Evolutionary conservation across 2,888 invertebrate genomes (phyloP).

Genomic region (Drosophila borealis): DNA sequence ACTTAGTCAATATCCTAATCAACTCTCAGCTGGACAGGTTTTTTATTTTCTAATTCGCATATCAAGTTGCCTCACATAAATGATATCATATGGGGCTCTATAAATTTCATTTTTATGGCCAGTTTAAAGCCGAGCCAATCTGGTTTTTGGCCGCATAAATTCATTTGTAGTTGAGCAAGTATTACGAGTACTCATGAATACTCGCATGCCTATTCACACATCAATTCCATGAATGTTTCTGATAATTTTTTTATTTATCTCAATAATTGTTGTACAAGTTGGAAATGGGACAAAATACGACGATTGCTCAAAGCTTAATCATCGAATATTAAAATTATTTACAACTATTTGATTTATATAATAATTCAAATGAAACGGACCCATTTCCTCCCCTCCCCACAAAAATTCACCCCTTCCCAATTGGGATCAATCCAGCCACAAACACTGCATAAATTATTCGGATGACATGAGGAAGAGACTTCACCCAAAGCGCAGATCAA

Average conservation of each 20-base stretch:
- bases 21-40: conserved; percentile 12
- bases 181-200: conserved; percentile 2
- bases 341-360: too few species aligned
- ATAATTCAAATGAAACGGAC: too few species aligned
- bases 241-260: too few species aligned
- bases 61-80: conserved; percentile 42
- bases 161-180: conserved; percentile 30
- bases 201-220: not conserved
- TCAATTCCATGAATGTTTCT: not conserved
- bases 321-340: too few species aligned
- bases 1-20: not conserved
- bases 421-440: conserved; percentile 4
- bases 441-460: conserved; percentile 20
- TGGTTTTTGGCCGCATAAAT: conserved; percentile 29
- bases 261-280: too few species aligned
- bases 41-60: conserved; percentile 42
- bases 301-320: too few species aligned
- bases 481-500: conserved; percentile 32
- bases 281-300: too few species aligned
- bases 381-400: too few species aligned
- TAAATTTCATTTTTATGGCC: conserved; percentile 38
- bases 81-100: conserved; percentile 19
- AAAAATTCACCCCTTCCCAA: too few species aligned
- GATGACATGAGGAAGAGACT: not conserved
- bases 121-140: conserved; percentile 8